Conservation (phyloP, 2,797 vertebrate genomes). For the Onychomys leucogaster region DNA sequence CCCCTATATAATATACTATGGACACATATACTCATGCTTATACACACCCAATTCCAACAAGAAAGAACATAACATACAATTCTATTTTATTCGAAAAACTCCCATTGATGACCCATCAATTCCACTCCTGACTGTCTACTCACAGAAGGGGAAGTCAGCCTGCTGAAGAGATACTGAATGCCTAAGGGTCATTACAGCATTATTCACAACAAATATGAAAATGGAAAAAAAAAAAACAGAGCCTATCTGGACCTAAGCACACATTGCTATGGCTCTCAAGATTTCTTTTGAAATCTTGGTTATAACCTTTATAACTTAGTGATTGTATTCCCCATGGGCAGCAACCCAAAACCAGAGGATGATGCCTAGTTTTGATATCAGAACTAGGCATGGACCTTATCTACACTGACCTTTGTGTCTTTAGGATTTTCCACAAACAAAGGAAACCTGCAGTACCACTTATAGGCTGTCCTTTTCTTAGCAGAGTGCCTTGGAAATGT, state of each 20-base stretch:
- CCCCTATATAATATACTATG: neutral
- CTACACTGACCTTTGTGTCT: fast-evolving
- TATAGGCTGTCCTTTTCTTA: too few relatives aligned
- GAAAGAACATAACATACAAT: neutral
- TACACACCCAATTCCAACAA: neutral
- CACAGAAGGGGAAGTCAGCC: neutral
- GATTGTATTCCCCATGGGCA: neutral
- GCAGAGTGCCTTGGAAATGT: neutral
- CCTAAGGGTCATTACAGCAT: neutral
- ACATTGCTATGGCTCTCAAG: too few relatives aligned
- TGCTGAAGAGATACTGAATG: fast-evolving
- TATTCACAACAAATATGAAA: neutral
- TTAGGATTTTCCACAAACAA: neutral
- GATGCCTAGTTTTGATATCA: neutral
- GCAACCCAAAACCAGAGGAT: neutral
- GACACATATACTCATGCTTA: neutral
- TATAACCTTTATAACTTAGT: neutral
- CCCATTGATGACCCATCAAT: neutral
- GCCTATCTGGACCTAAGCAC: neutral
- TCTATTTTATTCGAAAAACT: neutral
- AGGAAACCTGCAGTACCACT: neutral
- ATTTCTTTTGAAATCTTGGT: neutral
- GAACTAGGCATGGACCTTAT: neutral
- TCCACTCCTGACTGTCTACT: neutral
- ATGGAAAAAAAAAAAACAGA: neutral